Percentiles rank a stretch among this genome's conserved stretches.
Evolutionary conservation across 2,113 vertebrate genomes (phyloP).

Genomic region (Thryonomys swinderianus): DNA sequence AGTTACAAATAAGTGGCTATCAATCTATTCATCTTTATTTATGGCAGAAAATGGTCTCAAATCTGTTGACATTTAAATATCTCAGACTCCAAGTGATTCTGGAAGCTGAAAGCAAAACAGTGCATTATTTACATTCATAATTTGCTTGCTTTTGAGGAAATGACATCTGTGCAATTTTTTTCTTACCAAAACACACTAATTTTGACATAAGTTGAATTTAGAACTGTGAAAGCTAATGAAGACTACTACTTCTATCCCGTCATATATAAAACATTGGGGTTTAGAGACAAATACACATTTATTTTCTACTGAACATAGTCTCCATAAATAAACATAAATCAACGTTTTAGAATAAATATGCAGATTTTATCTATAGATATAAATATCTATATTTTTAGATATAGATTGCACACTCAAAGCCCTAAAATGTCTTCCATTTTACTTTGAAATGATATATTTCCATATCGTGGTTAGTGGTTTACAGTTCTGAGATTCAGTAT

Average conservation of each 20-base stretch:
- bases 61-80: slow-evolving; percentile 74
- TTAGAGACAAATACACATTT: neutral
- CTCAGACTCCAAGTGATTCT: slow-evolving; percentile 64
- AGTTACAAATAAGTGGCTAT: slow-evolving; percentile 54
- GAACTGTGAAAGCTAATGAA: slow-evolving; percentile 40
- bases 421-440: neutral
- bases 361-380: neutral
- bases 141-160: slow-evolving; percentile 75
- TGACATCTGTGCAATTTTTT: slow-evolving; percentile 75
- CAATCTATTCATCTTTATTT: slow-evolving; percentile 59
- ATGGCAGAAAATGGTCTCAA: slow-evolving; percentile 66
- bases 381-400: no score
- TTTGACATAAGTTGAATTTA: slow-evolving; percentile 58
- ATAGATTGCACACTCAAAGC: neutral
- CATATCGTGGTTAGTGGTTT: neutral
- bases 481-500: neutral
- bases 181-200: slow-evolving; percentile 62
- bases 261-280: neutral
- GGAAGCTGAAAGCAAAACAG: slow-evolving; percentile 66
- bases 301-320: neutral
- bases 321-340: neutral
- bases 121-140: slow-evolving; percentile 74
- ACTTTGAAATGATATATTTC: neutral
- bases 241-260: neutral
- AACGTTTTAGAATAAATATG: neutral